Evolutionary conservation across 2,888 invertebrate species (phyloP).

Genomic region (Copidosoma aretas): DNA sequence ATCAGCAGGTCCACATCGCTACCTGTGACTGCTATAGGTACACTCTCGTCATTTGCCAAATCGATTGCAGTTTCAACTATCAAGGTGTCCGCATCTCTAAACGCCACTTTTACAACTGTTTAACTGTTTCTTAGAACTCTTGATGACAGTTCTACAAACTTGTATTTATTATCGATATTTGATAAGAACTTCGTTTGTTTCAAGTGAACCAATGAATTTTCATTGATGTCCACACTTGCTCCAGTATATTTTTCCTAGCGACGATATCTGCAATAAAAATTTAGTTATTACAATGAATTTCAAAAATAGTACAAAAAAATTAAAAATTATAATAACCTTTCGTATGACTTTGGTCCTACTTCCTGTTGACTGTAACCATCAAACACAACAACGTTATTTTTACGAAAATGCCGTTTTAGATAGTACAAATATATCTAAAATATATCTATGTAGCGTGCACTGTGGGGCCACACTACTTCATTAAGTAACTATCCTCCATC

Average conservation of each 20-base stretch:
- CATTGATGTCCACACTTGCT: conserved; percentile 38
- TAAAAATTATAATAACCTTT: conserved; percentile 25
- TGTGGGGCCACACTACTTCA: conserved; percentile 28
- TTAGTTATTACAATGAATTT: too few species aligned
- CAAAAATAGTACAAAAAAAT: conserved; percentile 9
- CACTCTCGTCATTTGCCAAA: not conserved
- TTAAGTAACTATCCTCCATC: conserved; percentile 41
- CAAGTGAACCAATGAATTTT: conserved; percentile 37
- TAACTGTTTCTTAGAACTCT: conserved; percentile 17
- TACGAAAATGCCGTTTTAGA: conserved; percentile 19
- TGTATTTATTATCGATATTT: conserved; percentile 41
- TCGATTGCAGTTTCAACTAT: conserved; percentile 36
- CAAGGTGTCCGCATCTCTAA: conserved; percentile 41
- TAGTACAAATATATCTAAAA: conserved; percentile 15
- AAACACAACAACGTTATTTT: conserved; percentile 39
- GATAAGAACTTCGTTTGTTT: conserved; percentile 42
- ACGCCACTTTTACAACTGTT: conserved; percentile 19
- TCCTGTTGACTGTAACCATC: conserved; percentile 42
- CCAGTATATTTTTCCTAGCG: conserved; percentile 35
- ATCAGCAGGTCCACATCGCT: conserved; percentile 38
- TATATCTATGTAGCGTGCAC: conserved; percentile 17
- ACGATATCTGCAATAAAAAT: too few species aligned
- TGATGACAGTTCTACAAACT: conserved; percentile 36
- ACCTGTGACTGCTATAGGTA: conserved; percentile 29
- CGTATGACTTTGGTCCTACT: conserved; percentile 41